Conservation (phyloP, 2,797 vertebrate genomes). For the Gastrophryne carolinensis region DNA sequence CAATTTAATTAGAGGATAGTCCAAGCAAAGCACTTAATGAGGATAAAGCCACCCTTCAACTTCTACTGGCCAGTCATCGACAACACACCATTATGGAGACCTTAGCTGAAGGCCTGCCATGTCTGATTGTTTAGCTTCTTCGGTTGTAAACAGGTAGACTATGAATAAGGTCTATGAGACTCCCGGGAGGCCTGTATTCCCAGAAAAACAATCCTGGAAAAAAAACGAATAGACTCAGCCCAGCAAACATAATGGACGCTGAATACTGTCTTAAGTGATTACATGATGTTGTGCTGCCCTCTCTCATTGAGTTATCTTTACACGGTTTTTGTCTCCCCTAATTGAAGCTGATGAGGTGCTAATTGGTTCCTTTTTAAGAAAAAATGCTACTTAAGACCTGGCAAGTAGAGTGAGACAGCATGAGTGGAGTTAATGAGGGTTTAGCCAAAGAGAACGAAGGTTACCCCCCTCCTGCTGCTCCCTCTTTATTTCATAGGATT, state of each 20-base stretch:
- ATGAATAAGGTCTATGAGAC: constrained; percentile 88
- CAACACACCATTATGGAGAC: constrained; percentile 81
- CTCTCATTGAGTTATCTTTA: constrained; percentile 96
- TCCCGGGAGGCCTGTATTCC: constrained; percentile 87
- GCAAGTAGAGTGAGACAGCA: constrained; percentile 81
- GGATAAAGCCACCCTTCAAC: constrained; percentile 86
- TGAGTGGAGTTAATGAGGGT: constrained; percentile 98
- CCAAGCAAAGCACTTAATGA: constrained; percentile 88
- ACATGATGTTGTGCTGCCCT: constrained; percentile 77
- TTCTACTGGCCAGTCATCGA: constrained; percentile 70
- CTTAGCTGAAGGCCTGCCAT: constrained; percentile 88
- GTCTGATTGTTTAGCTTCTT: constrained; percentile 85
- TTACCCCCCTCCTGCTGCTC: background rate
- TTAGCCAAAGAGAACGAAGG: constrained; percentile 62
- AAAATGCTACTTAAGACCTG: constrained; percentile 83
- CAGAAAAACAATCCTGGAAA: constrained; percentile 82
- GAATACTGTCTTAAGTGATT: constrained; percentile 87
- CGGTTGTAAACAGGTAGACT: constrained; percentile 90
- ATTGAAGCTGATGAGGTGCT: constrained; percentile 99
- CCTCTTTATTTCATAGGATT: background rate
- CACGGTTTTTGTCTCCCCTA: constrained; percentile 96
- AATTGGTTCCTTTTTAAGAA: constrained; percentile 90
- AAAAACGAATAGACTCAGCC: constrained; percentile 74
- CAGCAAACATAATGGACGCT: constrained; percentile 69
- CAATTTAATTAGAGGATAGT: constrained; percentile 88